Evolutionary conservation across 2,797 vertebrate species (phyloP).

Genomic region (Adelosebastes latens): DNA sequence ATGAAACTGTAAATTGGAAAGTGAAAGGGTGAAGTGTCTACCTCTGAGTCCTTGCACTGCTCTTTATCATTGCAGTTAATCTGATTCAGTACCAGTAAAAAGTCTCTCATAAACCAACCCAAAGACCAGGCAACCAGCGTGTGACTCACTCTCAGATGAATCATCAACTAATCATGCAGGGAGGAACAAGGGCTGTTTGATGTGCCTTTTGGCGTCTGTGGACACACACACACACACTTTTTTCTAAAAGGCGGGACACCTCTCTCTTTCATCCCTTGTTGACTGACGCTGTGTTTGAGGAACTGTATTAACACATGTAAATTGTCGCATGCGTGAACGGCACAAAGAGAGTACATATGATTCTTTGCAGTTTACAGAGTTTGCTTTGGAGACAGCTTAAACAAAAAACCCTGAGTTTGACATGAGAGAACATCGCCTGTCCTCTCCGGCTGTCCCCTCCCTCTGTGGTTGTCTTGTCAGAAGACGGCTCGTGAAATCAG

Average conservation of each 20-base stretch:
- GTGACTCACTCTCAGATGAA: constrained; percentile 52
- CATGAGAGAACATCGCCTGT: not conserved
- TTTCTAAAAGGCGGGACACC: not conserved
- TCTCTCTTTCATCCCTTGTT: not conserved
- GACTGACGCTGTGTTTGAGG: constrained; percentile 20
- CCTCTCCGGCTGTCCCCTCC: not conserved
- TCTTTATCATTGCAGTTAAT: constrained; percentile 12
- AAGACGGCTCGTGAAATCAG: not conserved
- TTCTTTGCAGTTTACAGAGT: not conserved
- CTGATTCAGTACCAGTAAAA: not conserved
- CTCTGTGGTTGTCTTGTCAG: not conserved
- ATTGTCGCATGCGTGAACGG: not conserved
- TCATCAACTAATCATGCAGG: constrained; percentile 47
- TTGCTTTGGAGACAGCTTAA: constrained; percentile 9
- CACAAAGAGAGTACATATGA: not conserved
- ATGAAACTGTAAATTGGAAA: not conserved
- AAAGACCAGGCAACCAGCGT: not conserved
- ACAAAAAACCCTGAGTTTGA: constrained; percentile 43
- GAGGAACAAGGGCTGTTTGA: constrained; percentile 39
- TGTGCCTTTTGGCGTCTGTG: not conserved
- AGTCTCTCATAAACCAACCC: not conserved
- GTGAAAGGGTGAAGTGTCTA: not conserved
- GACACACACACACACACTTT: not conserved
- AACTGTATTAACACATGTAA: constrained; percentile 17
- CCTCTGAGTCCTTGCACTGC: not conserved